phyloP scores from a whole-genome alignment of 2,113 vertebrate genomes.

The Anolis carolinensis region DNA sequence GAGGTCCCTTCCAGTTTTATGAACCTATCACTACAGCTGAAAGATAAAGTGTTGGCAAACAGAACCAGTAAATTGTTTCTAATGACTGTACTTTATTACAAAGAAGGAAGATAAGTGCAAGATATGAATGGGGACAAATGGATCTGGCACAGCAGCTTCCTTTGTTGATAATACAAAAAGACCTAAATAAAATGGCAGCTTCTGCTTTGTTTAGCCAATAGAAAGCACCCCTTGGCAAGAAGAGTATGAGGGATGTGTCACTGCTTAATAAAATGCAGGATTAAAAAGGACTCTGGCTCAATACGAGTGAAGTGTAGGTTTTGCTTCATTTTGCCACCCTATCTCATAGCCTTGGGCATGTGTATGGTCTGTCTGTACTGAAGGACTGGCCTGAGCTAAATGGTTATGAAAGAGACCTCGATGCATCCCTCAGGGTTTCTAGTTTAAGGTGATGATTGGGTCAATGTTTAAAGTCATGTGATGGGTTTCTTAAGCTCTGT shows the following conservation, averaged over 20 bases:
- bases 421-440: conserved; percentile 31
- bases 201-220: conserved; percentile 62
- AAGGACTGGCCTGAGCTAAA: conserved; percentile 62
- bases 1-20: neutral
- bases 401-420: conserved; percentile 14
- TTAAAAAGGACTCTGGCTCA: conserved; percentile 54
- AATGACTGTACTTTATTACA: conserved; percentile 44
- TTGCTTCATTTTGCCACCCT: conserved; percentile 58
- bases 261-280: conserved; percentile 39
- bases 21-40: neutral
- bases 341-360: conserved; percentile 54
- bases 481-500: conserved; percentile 41
- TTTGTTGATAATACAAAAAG: conserved; percentile 57
- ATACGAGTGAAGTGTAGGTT: conserved; percentile 56
- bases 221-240: conserved; percentile 61
- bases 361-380: conserved; percentile 41
- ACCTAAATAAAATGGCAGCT: conserved; percentile 49
- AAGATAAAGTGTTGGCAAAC: neutral
- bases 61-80: neutral
- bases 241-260: conserved; percentile 61
- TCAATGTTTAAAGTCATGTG: conserved; percentile 44
- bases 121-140: conserved; percentile 51
- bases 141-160: conserved; percentile 52
- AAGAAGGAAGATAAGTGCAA: conserved; percentile 48
- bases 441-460: conserved; percentile 57